phyloP scores from a whole-genome alignment of 1,140 invertebrate species.

The Laupala kohalensis region DNA sequence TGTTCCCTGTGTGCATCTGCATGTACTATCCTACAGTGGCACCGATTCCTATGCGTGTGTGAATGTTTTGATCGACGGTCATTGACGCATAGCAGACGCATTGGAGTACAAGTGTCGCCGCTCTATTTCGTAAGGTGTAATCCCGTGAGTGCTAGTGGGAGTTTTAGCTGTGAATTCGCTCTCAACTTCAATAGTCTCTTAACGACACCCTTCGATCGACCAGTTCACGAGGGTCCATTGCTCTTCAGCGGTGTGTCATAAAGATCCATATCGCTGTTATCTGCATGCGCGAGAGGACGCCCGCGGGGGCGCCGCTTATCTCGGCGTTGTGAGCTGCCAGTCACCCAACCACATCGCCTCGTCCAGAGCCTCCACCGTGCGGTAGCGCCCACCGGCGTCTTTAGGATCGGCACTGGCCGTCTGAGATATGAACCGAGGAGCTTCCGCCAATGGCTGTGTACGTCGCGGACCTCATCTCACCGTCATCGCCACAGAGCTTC shows the following conservation, averaged over 20 bases:
- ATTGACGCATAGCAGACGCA: neutral
- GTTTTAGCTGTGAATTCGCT: too few species aligned
- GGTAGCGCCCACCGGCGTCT: neutral
- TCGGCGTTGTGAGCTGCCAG: too few species aligned
- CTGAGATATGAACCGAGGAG: neutral
- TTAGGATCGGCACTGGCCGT: neutral
- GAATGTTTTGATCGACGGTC: neutral
- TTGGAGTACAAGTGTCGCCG: too few species aligned
- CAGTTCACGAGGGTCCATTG: too few species aligned
- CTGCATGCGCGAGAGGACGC: neutral
- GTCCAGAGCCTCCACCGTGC: too few species aligned
- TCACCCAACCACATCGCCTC: neutral
- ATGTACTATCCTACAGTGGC: neutral
- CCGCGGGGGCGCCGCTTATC: neutral
- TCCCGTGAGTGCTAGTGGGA: too few species aligned
- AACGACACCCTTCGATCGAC: too few species aligned
- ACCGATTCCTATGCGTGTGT: neutral
- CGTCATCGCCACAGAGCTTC: neutral
- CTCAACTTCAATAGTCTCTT: too few species aligned
- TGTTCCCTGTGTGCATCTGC: neutral
- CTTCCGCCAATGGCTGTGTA: neutral
- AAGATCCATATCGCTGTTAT: neutral
- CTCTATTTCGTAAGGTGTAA: too few species aligned
- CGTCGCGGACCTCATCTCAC: neutral
- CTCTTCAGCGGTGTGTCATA: neutral